phyloP scores from a whole-genome alignment of 2,113 vertebrate genomes.

The Ageneiosus marmoratus region DNA sequence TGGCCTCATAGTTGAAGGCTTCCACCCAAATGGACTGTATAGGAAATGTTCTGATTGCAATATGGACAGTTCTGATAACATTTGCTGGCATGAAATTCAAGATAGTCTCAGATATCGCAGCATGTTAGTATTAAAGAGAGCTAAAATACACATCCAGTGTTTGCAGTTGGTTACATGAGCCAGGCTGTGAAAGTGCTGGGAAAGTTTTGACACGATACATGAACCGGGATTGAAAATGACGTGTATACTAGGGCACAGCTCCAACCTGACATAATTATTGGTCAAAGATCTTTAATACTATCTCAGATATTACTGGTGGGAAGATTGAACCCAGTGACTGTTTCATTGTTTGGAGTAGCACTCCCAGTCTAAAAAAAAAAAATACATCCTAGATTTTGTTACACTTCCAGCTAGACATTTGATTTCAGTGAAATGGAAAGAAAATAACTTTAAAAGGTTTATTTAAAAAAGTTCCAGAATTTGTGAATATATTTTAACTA shows the following conservation, averaged over 20 bases:
- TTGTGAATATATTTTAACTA: neutral
- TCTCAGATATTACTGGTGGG: neutral
- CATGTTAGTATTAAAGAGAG: neutral
- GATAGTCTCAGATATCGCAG: neutral
- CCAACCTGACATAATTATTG: neutral
- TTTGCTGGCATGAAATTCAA: neutral
- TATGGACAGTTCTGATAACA: neutral
- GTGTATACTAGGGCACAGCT: neutral
- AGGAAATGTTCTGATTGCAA: slow-evolving; percentile 5
- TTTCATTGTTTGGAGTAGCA: neutral
- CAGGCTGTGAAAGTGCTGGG: slow-evolving; percentile 5
- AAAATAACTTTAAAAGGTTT: neutral
- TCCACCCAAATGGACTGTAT: neutral
- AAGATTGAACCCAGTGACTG: neutral
- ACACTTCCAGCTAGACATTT: neutral
- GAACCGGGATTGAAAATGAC: neutral
- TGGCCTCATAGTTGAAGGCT: neutral
- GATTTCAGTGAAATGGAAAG: neutral
- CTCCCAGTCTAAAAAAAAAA: neutral
- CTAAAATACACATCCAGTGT: neutral
- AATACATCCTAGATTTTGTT: neutral
- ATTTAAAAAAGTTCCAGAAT: too few relatives aligned
- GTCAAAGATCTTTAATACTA: neutral
- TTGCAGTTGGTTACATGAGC: neutral
- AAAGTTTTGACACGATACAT: neutral